Conservation (phyloP, 2,888 invertebrate genomes). For the Tinea semifulvella region DNA sequence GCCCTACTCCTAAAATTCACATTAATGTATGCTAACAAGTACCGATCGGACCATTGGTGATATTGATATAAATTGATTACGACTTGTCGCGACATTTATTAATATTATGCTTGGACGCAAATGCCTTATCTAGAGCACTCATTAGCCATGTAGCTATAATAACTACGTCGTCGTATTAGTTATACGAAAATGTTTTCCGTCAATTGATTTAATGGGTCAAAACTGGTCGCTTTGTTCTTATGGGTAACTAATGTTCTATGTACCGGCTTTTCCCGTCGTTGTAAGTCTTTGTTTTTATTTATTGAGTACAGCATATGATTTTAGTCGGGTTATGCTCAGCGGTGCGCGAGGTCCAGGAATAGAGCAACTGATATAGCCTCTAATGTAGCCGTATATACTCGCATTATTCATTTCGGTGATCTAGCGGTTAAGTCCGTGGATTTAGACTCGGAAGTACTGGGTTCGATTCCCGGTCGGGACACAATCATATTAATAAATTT, state of each 20-base stretch:
- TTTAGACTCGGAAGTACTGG: too few relatives aligned
- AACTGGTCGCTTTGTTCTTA: constrained; percentile 18
- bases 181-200: constrained; percentile 7
- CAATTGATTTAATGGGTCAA: constrained; percentile 17
- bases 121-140: constrained; percentile 50
- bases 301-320: too few relatives aligned
- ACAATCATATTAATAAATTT: too few relatives aligned
- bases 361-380: too few relatives aligned
- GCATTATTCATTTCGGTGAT: too few relatives aligned
- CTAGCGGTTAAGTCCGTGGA: too few relatives aligned
- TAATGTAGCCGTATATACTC: too few relatives aligned
- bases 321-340: too few relatives aligned
- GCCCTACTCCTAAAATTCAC: constrained; percentile 52
- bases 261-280: too few relatives aligned
- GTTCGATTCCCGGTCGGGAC: too few relatives aligned
- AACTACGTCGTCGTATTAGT: constrained; percentile 15
- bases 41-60: constrained; percentile 50
- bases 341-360: too few relatives aligned
- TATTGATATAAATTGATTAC: constrained; percentile 67
- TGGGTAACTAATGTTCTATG: neutral
- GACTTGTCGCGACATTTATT: constrained; percentile 55
- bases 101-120: constrained; percentile 46
- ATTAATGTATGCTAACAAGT: constrained; percentile 57
- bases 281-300: too few relatives aligned
- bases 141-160: constrained; percentile 26